Conservation (phyloP, 2,888 invertebrate genomes). For the Latrodectus hesperus region DNA sequence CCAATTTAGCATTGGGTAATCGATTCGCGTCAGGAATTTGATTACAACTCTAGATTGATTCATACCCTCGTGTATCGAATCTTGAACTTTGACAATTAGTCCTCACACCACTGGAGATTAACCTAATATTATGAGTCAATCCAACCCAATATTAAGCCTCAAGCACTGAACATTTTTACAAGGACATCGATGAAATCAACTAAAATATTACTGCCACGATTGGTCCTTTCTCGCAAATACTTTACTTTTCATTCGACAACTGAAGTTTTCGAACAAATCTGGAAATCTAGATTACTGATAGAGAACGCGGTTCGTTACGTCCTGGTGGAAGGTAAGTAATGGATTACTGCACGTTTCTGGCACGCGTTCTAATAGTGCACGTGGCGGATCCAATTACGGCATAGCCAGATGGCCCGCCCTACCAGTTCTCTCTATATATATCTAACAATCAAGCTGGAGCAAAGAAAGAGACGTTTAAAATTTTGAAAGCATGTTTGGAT, state of each 20-base stretch:
- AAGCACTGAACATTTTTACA: too few relatives aligned
- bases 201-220: neutral
- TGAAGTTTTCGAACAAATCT: slow-evolving; percentile 5
- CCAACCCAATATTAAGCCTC: too few relatives aligned
- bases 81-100: neutral
- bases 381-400: slow-evolving; percentile 29
- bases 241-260: slow-evolving; percentile 20
- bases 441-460: neutral
- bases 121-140: slow-evolving; percentile 1
- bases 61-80: too few relatives aligned
- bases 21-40: too few relatives aligned
- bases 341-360: slow-evolving; percentile 48
- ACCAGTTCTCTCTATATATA: neutral
- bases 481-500: neutral
- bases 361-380: slow-evolving; percentile 34
- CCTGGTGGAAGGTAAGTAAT: slow-evolving; percentile 29
- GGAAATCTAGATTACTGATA: slow-evolving; percentile 34
- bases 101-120: neutral
- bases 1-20: too few relatives aligned
- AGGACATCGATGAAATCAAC: neutral
- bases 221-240: neutral
- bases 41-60: too few relatives aligned
- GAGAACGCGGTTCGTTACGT: slow-evolving; percentile 12
- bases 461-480: neutral
- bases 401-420: slow-evolving; percentile 29